Base-by-base conservation (phyloP, 2,797 vertebrate genomes). In the Denticeps clupeoides region DNA sequence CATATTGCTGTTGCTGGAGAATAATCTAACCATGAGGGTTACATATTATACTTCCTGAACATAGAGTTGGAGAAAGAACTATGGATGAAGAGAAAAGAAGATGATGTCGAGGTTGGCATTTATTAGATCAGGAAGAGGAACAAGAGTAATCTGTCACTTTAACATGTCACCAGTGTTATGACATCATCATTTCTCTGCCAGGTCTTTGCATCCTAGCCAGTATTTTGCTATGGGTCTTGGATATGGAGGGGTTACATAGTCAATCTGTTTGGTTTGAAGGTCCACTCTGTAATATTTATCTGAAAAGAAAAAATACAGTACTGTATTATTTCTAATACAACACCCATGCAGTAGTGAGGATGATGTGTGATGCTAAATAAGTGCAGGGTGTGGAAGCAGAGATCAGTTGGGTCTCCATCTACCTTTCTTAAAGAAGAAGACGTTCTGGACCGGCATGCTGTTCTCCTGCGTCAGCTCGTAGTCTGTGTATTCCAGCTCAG, bases 401-500 rank as follows among this genome's bases (percentile, higher is more conserved):
- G 25, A 43, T 2, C 11, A 5, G n/a, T 31, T 31, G 28, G 4
- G 31, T 22, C 7, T 23, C 7, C 7, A 38, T 18, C 25, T 67
- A 97, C 92, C 90, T 82, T 63, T 78, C 16, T 82, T 84, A 53
- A 97, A 99, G 74, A 99, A 96, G 59, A 91, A 97, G 62, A 93
- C 84, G 0, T 88, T 95, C 76, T 99, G 94, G 29, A 83, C 72
- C 3, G 89, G 89, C 27, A 77, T 72, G 0, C 70, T 78, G 29
- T 61, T 73, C 32, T 73, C 48, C 1, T 75, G 61, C 0, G 60
- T 12, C 0, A 33, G 58, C 53, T 0, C 55, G 19, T 3, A 59
- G 53, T 51, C 9, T 26, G 1, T 2, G 18, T 51, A 49, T 1
- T 66, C 58, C 65, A 26, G 24, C 24, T 1, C 3, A 19, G 4